phyloP scores from a whole-genome alignment of 2,888 invertebrate genomes.

The Spatulosminthurus flaviceps region DNA sequence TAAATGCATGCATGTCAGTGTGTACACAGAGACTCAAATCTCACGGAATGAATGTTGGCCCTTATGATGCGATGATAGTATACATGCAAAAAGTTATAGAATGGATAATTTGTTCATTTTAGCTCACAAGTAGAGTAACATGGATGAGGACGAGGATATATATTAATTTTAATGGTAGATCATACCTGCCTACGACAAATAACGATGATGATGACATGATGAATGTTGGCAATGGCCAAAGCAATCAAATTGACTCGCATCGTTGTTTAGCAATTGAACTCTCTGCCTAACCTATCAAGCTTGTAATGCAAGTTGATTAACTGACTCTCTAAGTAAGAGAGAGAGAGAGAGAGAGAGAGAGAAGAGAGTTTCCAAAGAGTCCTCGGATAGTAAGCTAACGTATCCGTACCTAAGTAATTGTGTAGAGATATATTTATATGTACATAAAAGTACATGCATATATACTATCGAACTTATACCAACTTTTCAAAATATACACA shows the following conservation, averaged over 20 bases:
- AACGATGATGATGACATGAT: constrained; percentile 19
- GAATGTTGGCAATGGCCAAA: constrained; percentile 15
- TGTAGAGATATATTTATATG: background rate
- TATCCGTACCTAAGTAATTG: no score
- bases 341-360: background rate
- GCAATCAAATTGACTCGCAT: constrained; percentile 18
- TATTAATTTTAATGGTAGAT: constrained; percentile 22
- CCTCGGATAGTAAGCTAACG: background rate
- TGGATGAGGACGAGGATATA: constrained; percentile 10
- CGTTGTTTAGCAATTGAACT: constrained; percentile 18
- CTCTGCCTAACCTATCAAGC: constrained; percentile 1
- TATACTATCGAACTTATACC: no score
- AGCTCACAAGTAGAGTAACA: constrained; percentile 14
- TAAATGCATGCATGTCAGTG: no score
- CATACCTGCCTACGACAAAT: background rate
- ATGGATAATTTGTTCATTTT: background rate
- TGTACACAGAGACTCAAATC: background rate
- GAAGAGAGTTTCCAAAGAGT: background rate
- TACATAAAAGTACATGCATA: no score
- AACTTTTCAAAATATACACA: background rate
- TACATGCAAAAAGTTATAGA: no score
- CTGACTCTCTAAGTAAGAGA: no score
- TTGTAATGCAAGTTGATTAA: constrained; percentile 36
- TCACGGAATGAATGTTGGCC: background rate
- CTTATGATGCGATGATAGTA: no score